Conservation (phyloP, 2,113 vertebrate species). For the Pavo muticus region DNA sequence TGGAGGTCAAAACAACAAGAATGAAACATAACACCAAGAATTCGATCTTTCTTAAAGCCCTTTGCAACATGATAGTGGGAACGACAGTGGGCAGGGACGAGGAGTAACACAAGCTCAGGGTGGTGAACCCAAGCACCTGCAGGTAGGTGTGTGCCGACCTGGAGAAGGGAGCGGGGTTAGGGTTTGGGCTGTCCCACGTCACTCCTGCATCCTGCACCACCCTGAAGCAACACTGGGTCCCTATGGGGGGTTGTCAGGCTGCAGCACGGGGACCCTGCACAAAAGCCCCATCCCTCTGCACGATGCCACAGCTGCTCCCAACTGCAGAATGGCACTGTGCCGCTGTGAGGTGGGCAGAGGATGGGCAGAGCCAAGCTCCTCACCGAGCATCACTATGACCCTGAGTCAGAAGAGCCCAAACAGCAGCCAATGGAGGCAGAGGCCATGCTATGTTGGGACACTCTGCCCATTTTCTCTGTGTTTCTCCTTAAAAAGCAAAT, state of each 20-base stretch:
- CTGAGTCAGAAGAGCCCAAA: not conserved
- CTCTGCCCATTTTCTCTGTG: not conserved
- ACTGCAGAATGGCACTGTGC: slow-evolving; percentile 13
- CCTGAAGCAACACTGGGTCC: not conserved
- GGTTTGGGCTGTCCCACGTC: not conserved
- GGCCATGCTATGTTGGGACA: fast-evolving
- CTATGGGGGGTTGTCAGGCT: too few species aligned
- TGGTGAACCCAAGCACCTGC: not conserved
- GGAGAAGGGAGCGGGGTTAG: not conserved
- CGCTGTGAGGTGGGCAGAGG: slow-evolving; percentile 3
- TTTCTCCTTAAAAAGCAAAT: not conserved
- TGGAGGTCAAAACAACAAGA: not conserved
- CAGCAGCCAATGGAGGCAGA: not conserved
- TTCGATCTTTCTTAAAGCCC: slow-evolving; percentile 2
- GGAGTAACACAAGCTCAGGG: slow-evolving; percentile 46
- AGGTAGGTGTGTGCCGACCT: not conserved
- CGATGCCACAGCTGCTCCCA: not conserved
- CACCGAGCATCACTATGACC: not conserved
- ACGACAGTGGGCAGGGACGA: not conserved
- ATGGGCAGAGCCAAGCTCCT: slow-evolving; percentile 26
- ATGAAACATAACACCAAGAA: slow-evolving; percentile 49
- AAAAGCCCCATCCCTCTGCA: not conserved
- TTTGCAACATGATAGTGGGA: slow-evolving; percentile 59
- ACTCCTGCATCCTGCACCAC: not conserved
- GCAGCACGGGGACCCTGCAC: not conserved